Percentiles rank a stretch among this genome's conserved stretches.
Evolutionary conservation across 2,113 vertebrate genomes (phyloP).

Genomic region (Cariama cristata): DNA sequence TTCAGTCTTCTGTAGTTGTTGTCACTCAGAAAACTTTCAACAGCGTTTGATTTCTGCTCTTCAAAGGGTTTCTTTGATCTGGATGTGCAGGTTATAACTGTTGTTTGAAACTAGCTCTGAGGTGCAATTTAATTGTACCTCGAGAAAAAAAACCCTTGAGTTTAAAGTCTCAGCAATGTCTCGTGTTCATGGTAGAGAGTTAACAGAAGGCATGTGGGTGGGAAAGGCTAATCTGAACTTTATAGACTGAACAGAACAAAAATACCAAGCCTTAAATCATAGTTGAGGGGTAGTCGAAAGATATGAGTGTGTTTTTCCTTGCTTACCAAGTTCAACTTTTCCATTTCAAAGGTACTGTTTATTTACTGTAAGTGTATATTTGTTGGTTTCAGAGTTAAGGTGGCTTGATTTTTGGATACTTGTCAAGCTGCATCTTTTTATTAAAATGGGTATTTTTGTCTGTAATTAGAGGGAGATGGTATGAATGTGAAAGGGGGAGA

Average conservation of each 20-base stretch:
- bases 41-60: constrained; percentile 38
- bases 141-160: not conserved
- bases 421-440: not conserved
- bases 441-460: not conserved
- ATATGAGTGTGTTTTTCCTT: not conserved
- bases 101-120: constrained; percentile 18
- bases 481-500: not conserved
- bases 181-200: not conserved
- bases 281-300: not conserved
- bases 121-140: constrained; percentile 46
- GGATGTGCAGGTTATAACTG: not conserved
- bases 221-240: constrained; percentile 23
- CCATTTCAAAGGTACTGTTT: not conserved
- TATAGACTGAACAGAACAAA: not conserved
- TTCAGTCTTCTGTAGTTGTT: constrained; percentile 21
- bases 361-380: not conserved
- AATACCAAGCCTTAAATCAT: not conserved
- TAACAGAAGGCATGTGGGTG: not conserved
- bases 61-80: constrained; percentile 66
- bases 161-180: not conserved
- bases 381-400: not conserved
- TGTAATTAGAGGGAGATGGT: not conserved
- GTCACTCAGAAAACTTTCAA: constrained; percentile 34
- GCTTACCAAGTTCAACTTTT: not conserved
- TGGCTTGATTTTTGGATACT: not conserved